Base-by-base conservation (phyloP, 1,140 invertebrate species). In the Drosophila melanica region DNA sequence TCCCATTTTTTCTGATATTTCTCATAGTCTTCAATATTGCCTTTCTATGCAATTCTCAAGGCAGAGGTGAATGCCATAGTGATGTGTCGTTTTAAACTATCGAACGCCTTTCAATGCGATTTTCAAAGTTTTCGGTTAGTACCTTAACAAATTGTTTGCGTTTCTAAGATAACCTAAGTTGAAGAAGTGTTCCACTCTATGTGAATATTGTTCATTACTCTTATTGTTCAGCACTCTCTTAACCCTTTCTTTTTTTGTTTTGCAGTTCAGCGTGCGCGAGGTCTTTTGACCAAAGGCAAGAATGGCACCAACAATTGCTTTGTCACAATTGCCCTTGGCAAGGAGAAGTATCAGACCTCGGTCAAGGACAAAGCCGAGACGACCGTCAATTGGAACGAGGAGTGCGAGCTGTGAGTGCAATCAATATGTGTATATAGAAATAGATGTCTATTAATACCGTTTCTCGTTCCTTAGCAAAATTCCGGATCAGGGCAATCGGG, bases 271-370 rank as follows among this genome's bases (percentile, higher is more conserved):
- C 93, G 97, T 65, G 97, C 97, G 12, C 94, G 94, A 42, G 94
- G 96, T 79, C 98, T 97, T 97, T 94, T 97, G 30, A 95, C 95
- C 35, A 98, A 97, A 94, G 97, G 97, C 79, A 97, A 97, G 94
- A 95, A 97, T 93, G 96, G 96, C 84, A 97, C 96, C 79, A 98
- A 98, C 94, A 97, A 98, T 93, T 97, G 96, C 89, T 98, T 98
- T 94, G 98, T 98, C 84, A 98, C 97, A 57, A 98, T 99, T 90
- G 96, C 95, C 30, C 93, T 98, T 76, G 98, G 97, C 20, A 98
- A 98, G 93, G 97, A 98, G 91, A 98, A 98, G 93, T 99, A 97
- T 92, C 97, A 98, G 93, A 99, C 98, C 47, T 98, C 98, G 50
- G 95, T 98, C 65, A 98, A 98, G 93, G 96, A 98, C 92, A 98